These are phyloP conservation scores for Athene noctua DNA, from an alignment of 2,113 vertebrate species.

Conservation along the genomic window DNA sequence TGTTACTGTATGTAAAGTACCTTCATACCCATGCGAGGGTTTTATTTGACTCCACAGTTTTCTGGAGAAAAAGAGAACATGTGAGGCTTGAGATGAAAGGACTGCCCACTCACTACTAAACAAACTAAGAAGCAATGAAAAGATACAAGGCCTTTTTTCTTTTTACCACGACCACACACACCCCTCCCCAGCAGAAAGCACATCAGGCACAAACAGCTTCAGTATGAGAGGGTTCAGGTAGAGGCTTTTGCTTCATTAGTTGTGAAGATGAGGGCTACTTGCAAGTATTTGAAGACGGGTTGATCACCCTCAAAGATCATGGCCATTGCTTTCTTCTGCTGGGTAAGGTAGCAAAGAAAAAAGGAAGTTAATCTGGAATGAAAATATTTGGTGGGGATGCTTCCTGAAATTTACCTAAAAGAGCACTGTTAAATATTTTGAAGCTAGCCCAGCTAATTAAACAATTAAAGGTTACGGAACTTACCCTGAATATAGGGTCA, in stretches of 20 bases:
- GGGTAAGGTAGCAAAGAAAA: not conserved
- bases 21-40: not conserved
- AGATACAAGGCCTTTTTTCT: not conserved
- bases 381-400: not conserved
- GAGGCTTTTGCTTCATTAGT: not conserved
- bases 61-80: not conserved
- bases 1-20: not conserved
- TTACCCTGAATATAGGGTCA: conserved; percentile 8
- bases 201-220: not conserved
- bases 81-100: not conserved
- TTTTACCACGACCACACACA: not conserved
- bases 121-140: not conserved
- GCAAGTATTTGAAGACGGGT: not conserved
- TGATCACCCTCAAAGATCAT: not conserved
- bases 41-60: not conserved
- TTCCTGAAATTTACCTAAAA: conserved; percentile 9
- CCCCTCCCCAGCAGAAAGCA: not conserved
- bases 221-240: not conserved
- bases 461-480: conserved; percentile 8
- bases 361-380: not conserved
- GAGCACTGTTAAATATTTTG: not conserved
- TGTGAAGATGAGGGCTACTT: not conserved
- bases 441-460: not conserved
- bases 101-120: not conserved
- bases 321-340: not conserved